Percentiles rank a stretch among this genome's conserved stretches.
These are phyloP conservation scores for Sebastes cheni DNA, from an alignment of 2,797 vertebrate species.

Conservation along the genomic window DNA sequence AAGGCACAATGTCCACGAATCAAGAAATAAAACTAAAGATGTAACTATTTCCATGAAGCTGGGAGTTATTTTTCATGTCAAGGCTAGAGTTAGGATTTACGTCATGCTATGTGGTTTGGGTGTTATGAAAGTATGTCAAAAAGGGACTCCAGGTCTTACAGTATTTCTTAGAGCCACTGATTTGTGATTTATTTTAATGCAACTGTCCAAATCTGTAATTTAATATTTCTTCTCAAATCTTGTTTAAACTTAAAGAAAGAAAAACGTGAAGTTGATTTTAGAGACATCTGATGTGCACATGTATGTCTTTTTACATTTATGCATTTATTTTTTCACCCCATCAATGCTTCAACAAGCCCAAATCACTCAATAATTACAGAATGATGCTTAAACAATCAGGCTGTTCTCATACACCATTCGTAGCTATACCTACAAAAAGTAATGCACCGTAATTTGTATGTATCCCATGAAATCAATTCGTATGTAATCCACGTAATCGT, in stretches of 20 bases:
- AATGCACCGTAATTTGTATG: too few relatives aligned
- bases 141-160: neutral
- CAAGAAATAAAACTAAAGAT: neutral
- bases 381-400: neutral
- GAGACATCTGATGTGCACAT: neutral
- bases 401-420: too few relatives aligned
- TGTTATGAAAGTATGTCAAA: neutral
- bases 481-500: fast-evolving
- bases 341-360: too few relatives aligned
- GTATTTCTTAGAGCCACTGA: neutral
- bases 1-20: neutral
- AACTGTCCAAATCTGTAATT: neutral
- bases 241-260: neutral
- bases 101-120: neutral
- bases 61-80: neutral
- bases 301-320: too few relatives aligned
- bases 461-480: too few relatives aligned
- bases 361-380: neutral
- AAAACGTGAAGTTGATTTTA: neutral
- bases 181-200: neutral
- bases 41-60: neutral
- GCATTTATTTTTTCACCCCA: neutral
- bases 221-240: neutral
- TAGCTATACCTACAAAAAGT: too few relatives aligned
- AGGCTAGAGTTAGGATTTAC: neutral